A percentile compares a stretch with the other conserved stretches of the same genome.
Conservation (phyloP, 92 coral and sea anemone genomes). For the Diadumene lineata region DNA sequence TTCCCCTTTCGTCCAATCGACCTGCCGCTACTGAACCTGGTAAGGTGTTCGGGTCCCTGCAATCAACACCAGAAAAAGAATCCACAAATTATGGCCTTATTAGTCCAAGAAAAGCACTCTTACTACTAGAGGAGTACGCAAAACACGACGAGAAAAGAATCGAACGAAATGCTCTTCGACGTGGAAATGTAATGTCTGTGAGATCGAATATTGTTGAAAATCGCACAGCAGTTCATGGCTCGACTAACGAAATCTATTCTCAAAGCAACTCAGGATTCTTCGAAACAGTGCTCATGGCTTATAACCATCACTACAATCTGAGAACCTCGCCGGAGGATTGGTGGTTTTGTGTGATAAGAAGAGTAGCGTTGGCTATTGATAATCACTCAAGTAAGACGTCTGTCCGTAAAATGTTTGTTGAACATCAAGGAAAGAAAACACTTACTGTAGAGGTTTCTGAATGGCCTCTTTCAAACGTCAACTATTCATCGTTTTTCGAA, state of each 20-base stretch:
- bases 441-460: slow-evolving; percentile 50
- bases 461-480: slow-evolving; percentile 48
- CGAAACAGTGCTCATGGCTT: slow-evolving; percentile 37
- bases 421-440: slow-evolving; percentile 60
- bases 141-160: not conserved
- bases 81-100: not conserved
- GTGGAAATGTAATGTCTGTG: too few relatives aligned
- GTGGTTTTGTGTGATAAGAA: slow-evolving; percentile 70
- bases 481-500: slow-evolving; percentile 61
- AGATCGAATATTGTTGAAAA: not conserved
- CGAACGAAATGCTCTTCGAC: too few relatives aligned
- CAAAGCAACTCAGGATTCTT: slow-evolving; percentile 30
- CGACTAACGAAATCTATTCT: slow-evolving; percentile 28
- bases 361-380: slow-evolving; percentile 63
- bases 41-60: not conserved
- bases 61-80: too few relatives aligned
- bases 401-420: slow-evolving; percentile 58
- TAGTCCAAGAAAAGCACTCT: not conserved
- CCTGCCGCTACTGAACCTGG: not conserved
- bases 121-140: not conserved
- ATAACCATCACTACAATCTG: slow-evolving; percentile 57
- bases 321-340: slow-evolving; percentile 68
- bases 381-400: slow-evolving; percentile 35
- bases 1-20: not conserved
- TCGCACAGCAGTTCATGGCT: slow-evolving; percentile 33